Conservation (phyloP, 2,797 vertebrate genomes). For the Gallinago solitaria region DNA sequence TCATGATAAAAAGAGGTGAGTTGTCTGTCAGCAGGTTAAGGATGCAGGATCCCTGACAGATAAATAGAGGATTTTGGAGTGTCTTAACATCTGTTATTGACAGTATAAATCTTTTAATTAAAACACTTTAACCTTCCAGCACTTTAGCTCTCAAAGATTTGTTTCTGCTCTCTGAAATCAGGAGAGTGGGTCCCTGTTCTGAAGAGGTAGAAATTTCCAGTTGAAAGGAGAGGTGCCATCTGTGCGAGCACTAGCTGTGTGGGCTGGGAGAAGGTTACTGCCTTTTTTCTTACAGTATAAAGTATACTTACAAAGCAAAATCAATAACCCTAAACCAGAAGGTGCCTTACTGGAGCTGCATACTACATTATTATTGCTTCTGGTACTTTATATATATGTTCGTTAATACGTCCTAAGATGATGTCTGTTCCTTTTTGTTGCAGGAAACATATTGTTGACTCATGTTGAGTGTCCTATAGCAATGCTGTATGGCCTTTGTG, state of each 20-base stretch:
- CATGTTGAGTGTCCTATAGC: not conserved
- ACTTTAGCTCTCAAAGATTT: not conserved
- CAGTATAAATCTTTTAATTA: not conserved
- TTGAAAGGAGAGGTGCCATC: not conserved
- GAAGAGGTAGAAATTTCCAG: not conserved
- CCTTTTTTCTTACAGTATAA: not conserved
- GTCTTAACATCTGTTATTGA: not conserved
- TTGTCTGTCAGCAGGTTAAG: not conserved
- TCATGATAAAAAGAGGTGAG: not conserved
- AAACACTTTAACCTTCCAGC: not conserved
- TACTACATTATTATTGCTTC: not conserved
- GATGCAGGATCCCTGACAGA: not conserved
- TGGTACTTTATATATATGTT: not conserved
- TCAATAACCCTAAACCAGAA: not conserved
- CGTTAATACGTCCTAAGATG: not conserved
- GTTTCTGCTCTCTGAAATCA: not conserved
- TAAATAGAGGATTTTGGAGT: not conserved
- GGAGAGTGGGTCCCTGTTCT: not conserved
- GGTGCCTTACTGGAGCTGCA: not conserved
- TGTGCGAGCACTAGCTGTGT: not conserved
- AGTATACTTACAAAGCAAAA: not conserved
- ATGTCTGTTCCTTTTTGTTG: not conserved
- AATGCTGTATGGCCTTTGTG: not conserved
- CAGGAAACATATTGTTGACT: not conserved
- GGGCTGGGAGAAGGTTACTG: not conserved